These are phyloP conservation scores for Cephus cinctus DNA, from an alignment of 1,140 invertebrate species.

Conservation along the genomic window DNA sequence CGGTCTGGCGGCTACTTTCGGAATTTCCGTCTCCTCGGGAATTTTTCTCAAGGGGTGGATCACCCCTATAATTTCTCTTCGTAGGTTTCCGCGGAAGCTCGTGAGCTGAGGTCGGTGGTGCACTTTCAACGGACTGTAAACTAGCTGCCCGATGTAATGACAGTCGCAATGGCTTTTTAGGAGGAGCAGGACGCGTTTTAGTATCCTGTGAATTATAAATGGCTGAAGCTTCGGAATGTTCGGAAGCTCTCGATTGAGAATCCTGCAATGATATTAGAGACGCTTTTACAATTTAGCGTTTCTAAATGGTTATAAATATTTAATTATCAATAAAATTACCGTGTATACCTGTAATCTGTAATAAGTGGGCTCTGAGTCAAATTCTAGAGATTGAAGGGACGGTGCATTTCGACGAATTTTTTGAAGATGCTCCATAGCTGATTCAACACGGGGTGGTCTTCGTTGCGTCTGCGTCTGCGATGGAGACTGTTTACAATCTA, in stretches of 20 bases:
- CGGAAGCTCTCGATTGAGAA: constrained; percentile 34
- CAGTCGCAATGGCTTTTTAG: constrained; percentile 78
- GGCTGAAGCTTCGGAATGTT: constrained; percentile 32
- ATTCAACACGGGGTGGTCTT: constrained; percentile 33
- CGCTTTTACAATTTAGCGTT: background rate
- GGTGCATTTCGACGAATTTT: constrained; percentile 33
- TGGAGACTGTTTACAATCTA: constrained; percentile 40
- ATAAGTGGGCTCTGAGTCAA: constrained; percentile 52
- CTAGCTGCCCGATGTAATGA: constrained; percentile 80
- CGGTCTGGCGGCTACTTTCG: constrained; percentile 23
- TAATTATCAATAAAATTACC: constrained; percentile 2
- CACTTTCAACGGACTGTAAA: constrained; percentile 70
- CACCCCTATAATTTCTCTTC: constrained; percentile 61
- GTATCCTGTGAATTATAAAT: constrained; percentile 36
- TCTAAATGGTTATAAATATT: background rate
- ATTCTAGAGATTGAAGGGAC: constrained; percentile 40
- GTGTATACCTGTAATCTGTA: constrained; percentile 42
- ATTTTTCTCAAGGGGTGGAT: constrained; percentile 44
- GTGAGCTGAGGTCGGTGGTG: constrained; percentile 36
- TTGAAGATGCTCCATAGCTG: constrained; percentile 39
- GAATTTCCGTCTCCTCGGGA: background rate
- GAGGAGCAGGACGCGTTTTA: constrained; percentile 69
- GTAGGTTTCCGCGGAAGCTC: constrained; percentile 47
- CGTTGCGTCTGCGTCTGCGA: constrained; percentile 30
- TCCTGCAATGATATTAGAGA: constrained; percentile 32